These are phyloP conservation scores for Scaptomyza flava DNA, from an alignment of 2,888 invertebrate genomes.

Conservation along the genomic window DNA sequence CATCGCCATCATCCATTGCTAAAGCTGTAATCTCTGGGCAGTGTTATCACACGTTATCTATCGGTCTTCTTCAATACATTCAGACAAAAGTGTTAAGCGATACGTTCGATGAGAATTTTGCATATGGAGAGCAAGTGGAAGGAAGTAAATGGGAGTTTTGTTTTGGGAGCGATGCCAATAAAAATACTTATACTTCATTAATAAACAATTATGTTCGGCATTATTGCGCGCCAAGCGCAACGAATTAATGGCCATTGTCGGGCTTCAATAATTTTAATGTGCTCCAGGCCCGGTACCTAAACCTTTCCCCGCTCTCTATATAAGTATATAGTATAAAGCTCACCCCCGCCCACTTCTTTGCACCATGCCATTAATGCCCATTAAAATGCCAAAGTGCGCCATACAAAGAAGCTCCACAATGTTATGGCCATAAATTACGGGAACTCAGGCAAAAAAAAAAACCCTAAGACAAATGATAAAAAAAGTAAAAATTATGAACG, in stretches of 20 bases:
- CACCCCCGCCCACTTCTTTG: constrained; percentile 17
- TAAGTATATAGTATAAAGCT: background rate
- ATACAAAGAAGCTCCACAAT: constrained; percentile 68
- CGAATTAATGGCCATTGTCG: constrained; percentile 77
- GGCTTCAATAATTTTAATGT: constrained; percentile 78
- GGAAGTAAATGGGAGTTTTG: background rate
- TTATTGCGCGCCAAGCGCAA: constrained; percentile 74
- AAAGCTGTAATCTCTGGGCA: background rate
- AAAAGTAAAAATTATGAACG: constrained; percentile 66
- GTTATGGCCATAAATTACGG: constrained; percentile 70
- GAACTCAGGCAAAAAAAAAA: constrained; percentile 39
- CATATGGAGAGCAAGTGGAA: background rate
- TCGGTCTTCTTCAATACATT: background rate
- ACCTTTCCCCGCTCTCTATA: background rate
- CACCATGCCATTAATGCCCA: constrained; percentile 69
- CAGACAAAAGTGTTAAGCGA: background rate
- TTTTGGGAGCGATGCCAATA: constrained; percentile 83
- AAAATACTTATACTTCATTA: constrained; percentile 89
- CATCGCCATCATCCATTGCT: no score
- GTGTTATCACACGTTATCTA: background rate
- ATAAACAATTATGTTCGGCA: constrained; percentile 86
- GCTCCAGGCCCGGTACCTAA: constrained; percentile 25
- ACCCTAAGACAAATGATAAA: constrained; percentile 37
- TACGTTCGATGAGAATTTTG: background rate
- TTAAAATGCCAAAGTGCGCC: constrained; percentile 74